These are phyloP conservation scores for Nansenia antarctica DNA, from an alignment of 2,113 vertebrate species.

Conservation along the genomic window DNA sequence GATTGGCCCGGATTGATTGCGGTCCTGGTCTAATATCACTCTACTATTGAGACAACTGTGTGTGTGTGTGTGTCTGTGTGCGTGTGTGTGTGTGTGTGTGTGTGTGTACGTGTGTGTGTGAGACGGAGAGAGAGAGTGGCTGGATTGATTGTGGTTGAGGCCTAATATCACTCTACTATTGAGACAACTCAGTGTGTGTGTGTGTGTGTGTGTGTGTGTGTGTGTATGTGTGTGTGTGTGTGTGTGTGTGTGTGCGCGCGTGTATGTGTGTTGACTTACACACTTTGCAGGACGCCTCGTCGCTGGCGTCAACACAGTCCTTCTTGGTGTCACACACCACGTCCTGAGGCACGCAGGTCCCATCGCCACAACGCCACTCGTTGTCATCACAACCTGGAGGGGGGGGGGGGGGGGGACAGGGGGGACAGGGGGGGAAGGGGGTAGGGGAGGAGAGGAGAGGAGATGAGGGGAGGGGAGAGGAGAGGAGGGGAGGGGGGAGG, in stretches of 20 bases:
- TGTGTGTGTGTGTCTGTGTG: neutral
- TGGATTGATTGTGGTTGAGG: conserved; percentile 45
- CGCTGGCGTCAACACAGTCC: conserved; percentile 76
- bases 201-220: neutral
- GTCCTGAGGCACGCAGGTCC: conserved; percentile 63
- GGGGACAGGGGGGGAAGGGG: neutral
- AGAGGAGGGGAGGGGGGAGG: neutral
- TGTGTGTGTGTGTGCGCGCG: conserved; percentile 1
- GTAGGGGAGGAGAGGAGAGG: neutral
- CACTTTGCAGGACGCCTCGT: conserved; percentile 68
- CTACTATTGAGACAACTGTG: neutral
- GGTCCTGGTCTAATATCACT: neutral
- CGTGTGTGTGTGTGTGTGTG: neutral
- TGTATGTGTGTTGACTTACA: conserved; percentile 52
- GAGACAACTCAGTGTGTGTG: no score
- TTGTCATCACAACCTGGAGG: conserved; percentile 62
- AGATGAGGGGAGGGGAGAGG: no score
- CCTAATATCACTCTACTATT: conserved; percentile 61
- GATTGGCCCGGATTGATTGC: no score
- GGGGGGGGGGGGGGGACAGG: neutral
- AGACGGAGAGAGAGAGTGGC: neutral
- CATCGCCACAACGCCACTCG: conserved; percentile 68
- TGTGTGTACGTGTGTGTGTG: neutral
- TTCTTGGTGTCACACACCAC: conserved; percentile 63
- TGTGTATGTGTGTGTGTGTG: neutral